Evolutionary conservation across 2,888 invertebrate species (phyloP).

Genomic region (Neuroscelio doddi): DNA sequence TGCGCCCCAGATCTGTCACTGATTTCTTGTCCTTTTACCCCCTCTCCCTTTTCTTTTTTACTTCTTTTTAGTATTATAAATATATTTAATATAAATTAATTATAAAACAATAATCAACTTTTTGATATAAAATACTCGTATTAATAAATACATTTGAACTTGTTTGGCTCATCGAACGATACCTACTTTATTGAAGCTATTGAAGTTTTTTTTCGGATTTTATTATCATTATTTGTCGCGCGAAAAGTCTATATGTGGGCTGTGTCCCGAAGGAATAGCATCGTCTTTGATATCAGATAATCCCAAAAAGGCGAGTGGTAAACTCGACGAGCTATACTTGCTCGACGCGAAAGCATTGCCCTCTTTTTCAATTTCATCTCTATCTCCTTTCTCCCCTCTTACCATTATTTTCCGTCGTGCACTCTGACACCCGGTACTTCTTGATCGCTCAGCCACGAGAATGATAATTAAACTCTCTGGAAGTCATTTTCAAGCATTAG

Average conservation of each 20-base stretch:
- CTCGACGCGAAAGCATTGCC: conserved; percentile 37
- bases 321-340: conserved; percentile 35
- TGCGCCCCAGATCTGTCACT: conserved; percentile 56
- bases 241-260: conserved; percentile 47
- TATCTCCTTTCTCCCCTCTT: conserved; percentile 43
- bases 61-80: no score
- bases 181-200: conserved; percentile 34
- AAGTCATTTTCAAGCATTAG: conserved; percentile 45
- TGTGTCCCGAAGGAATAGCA: conserved; percentile 51
- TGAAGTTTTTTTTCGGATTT: conserved; percentile 51
- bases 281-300: conserved; percentile 63
- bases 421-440: conserved; percentile 35
- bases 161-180: conserved; percentile 25
- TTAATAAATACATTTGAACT: no score
- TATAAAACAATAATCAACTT: no score
- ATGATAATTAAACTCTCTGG: conserved; percentile 45
- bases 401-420: conserved; percentile 42
- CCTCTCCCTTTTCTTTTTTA: conserved; percentile 31
- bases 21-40: conserved; percentile 53
- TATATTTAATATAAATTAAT: no score
- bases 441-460: conserved; percentile 46
- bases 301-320: conserved; percentile 54
- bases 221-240: conserved; percentile 61
- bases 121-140: no score
- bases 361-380: conserved; percentile 46